phyloP scores from a whole-genome alignment of 1,140 invertebrate genomes.

The Sycobia sp. region DNA sequence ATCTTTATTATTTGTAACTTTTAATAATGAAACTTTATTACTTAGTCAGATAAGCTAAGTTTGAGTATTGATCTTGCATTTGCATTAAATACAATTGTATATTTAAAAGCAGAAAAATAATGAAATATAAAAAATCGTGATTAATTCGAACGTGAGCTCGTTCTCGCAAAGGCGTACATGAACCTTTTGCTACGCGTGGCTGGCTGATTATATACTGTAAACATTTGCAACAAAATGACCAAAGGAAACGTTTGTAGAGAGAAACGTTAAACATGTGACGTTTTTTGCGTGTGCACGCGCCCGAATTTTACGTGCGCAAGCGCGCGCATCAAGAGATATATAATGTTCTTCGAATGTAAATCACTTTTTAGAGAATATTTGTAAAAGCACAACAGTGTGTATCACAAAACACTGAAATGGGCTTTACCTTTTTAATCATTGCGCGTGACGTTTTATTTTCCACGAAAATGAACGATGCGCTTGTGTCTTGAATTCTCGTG shows the following conservation, averaged over 20 bases:
- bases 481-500: slow-evolving; percentile 33
- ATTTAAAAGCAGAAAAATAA: slow-evolving; percentile 28
- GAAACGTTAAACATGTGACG: slow-evolving; percentile 33
- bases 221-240: slow-evolving; percentile 46
- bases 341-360: slow-evolving; percentile 39
- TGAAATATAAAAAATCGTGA: slow-evolving; percentile 18
- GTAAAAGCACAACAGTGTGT: slow-evolving; percentile 31
- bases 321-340: slow-evolving; percentile 27
- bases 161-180: slow-evolving; percentile 12
- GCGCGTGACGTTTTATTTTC: slow-evolving; percentile 27
- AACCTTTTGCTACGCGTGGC: slow-evolving; percentile 29
- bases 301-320: slow-evolving; percentile 20
- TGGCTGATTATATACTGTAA: slow-evolving; percentile 39
- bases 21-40: slow-evolving; percentile 30
- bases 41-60: slow-evolving; percentile 33
- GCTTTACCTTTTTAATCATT: slow-evolving; percentile 31
- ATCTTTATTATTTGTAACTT: slow-evolving; percentile 17
- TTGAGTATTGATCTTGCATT: slow-evolving; percentile 34
- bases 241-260: slow-evolving; percentile 43
- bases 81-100: slow-evolving; percentile 24
- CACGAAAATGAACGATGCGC: slow-evolving; percentile 32
- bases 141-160: slow-evolving; percentile 15
- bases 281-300: slow-evolving; percentile 23
- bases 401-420: slow-evolving; percentile 24
- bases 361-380: slow-evolving; percentile 41